Percentiles rank a stretch among this genome's conserved stretches.
phyloP scores from a whole-genome alignment of 2,113 vertebrate genomes.

The Chaetops frenatus region DNA sequence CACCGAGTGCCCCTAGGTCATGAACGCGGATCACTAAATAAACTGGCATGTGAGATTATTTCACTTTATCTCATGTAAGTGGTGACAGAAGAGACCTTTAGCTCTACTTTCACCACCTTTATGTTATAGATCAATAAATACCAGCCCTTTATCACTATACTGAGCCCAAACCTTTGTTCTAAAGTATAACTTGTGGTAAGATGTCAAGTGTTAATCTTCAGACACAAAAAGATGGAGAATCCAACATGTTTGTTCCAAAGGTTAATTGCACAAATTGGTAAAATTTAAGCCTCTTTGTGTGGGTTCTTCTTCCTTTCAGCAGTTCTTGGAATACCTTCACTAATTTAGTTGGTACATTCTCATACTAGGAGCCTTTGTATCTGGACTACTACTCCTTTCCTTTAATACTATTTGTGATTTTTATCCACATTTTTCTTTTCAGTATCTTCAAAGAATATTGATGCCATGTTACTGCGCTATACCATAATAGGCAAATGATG shows the following conservation, averaged over 20 bases:
- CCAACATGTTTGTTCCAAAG: background rate
- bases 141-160: background rate
- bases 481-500: background rate
- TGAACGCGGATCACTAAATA: background rate
- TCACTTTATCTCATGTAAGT: background rate
- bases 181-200: background rate
- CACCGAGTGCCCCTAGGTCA: background rate
- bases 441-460: background rate
- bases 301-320: background rate
- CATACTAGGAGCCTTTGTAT: background rate
- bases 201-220: background rate
- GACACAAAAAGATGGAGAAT: background rate
- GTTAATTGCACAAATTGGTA: background rate
- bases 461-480: background rate
- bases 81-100: background rate
- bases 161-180: background rate
- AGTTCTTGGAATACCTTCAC: background rate
- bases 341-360: background rate
- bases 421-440: background rate
- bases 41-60: background rate
- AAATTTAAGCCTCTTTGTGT: background rate
- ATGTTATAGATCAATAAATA: background rate
- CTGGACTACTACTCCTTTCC: background rate
- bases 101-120: background rate
- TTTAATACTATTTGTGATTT: background rate